Base-by-base conservation (phyloP, 2,113 vertebrate species). In the Rhea pennata region DNA sequence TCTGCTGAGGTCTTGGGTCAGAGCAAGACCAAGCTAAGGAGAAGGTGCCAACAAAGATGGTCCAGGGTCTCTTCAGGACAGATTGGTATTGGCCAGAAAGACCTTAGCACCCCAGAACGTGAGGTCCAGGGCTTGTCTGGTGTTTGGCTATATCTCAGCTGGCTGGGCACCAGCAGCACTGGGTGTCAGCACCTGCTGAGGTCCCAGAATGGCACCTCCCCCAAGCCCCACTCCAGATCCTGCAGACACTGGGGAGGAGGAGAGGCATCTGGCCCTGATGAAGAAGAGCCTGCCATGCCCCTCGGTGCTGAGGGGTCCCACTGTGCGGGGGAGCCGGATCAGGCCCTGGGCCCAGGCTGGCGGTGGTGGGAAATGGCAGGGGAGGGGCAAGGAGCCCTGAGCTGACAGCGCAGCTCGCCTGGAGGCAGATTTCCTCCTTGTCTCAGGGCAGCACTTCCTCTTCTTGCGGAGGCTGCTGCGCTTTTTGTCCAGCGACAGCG, bases 321-420 rank as follows among this genome's bases (percentile, higher is more conserved):
- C 36, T 59, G 21, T 0, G 3, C 22, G 39, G n/a, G 40, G n/a
- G 12, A 19, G 29, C 31, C 1, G 22, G 62, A 13, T 64, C 36
- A 24, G 62, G 62, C 62, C 31, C 7, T 26, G 36, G n/a, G 22
- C 21, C 12, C 12, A 24, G 62, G 22, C 22, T 23, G 36, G 23
- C 74, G 15, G 24, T 14, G 56, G 36, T 9, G 13, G 31, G 67
- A 42, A 10, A 20, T 2, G 3, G 23, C 0, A 1, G 65, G 31
- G 76, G 19, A 44, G 33, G 29, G 58, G 15, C 1, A 59, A 3
- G 26, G 73, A 86, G 87, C 36, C 44, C 36, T 71, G 36, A 36
- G 9, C 13, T 70, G 61, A 5, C 53, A 8, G 12, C 9, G 40
- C 48, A 1, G 5, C 8, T 14, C 1, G 0, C 33, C 0, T 4